Evolutionary conservation across 2,797 vertebrate genomes (phyloP), one percentile per base, ranked within the genome.

Genomic region (Brachymystax lenok): DNA sequence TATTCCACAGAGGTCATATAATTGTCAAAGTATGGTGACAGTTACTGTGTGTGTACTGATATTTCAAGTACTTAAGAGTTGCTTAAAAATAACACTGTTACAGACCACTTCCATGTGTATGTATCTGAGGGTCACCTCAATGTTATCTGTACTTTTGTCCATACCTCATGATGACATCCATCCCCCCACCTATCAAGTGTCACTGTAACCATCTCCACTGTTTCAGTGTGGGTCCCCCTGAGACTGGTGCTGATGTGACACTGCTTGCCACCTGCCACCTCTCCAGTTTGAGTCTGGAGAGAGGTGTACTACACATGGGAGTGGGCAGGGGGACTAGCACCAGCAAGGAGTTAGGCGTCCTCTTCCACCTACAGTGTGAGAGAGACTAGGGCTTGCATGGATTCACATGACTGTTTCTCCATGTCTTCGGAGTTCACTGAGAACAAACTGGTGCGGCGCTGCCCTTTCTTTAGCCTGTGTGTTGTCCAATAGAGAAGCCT

Each of bases 401-500:
- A 95, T 83, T 96, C 94, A 81, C 94, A 95, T 0, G 95, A 96
- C 73, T 93, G 93, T 79, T 96, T 95, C 80, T 96, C 95, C 1
- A 91, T 87, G 73, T 95, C 93, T 28, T 95, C 94, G 0, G 95
- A 95, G 87, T 94, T 92, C 71, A 95, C 77, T 52, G 81, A 63
- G 59, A 3, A 21, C 6, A 19, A 63, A 63, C 94, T 95, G 28
- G 88, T 5, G 59, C 2, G 10, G 28, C 5, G 12, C 51, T 17
- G 59, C 6, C n/a, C 88, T 80, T 86, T 90, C 35, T 83, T 91
- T 93, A 94, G 94, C 16, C 89, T 74, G 33, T 83, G 71, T 21
- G 83, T 83, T 40, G 87, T 88, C 77, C 90, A 87, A 83, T 92
- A 94, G 76, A 82, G 88, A 71, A 95, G 76, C 59, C 90, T 89